Evolutionary conservation across 2,888 invertebrate species (phyloP).

Genomic region (Acleris cristana): DNA sequence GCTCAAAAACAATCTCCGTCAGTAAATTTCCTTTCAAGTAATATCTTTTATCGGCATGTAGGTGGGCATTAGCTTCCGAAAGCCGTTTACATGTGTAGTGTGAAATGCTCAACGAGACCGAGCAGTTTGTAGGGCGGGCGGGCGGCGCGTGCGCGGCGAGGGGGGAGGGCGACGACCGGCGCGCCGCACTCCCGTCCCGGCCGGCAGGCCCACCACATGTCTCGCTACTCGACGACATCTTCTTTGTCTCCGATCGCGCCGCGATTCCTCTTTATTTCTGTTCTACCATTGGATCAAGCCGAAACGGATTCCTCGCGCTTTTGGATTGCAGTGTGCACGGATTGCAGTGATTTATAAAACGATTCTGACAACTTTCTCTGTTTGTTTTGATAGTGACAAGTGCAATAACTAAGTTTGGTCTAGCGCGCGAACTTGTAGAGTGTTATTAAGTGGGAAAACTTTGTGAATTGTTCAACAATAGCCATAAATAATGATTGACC

Average conservation of each 20-base stretch:
- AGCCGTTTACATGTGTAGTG: conserved; percentile 69
- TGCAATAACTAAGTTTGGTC: conserved; percentile 37
- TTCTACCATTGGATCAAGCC: conserved; percentile 51
- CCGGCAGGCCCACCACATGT: conserved; percentile 60
- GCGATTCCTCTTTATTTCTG: conserved; percentile 71
- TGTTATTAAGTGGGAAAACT: conserved; percentile 11
- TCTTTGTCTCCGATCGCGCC: conserved; percentile 68
- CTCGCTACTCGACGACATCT: conserved; percentile 42
- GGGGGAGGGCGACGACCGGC: conserved; percentile 51
- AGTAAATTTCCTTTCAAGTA: conserved; percentile 35
- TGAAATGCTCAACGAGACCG: conserved; percentile 58
- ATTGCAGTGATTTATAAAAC: conserved; percentile 73
- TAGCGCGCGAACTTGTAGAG: conserved; percentile 19
- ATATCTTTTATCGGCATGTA: conserved; percentile 53
- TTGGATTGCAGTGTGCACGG: conserved; percentile 80
- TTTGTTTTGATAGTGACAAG: conserved; percentile 30
- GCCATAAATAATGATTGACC: conserved; percentile 2
- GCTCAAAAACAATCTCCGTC: conserved; percentile 10
- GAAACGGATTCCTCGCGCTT: conserved; percentile 52
- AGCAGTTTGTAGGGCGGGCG: conserved; percentile 63
- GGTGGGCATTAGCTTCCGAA: conserved; percentile 58
- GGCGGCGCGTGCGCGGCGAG: conserved; percentile 61
- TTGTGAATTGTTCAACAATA: conserved; percentile 2
- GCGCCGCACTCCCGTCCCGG: conserved; percentile 71
- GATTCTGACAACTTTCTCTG: conserved; percentile 49